phyloP scores from a whole-genome alignment of 2,797 vertebrate genomes.

The Gymnodraco acuticeps region DNA sequence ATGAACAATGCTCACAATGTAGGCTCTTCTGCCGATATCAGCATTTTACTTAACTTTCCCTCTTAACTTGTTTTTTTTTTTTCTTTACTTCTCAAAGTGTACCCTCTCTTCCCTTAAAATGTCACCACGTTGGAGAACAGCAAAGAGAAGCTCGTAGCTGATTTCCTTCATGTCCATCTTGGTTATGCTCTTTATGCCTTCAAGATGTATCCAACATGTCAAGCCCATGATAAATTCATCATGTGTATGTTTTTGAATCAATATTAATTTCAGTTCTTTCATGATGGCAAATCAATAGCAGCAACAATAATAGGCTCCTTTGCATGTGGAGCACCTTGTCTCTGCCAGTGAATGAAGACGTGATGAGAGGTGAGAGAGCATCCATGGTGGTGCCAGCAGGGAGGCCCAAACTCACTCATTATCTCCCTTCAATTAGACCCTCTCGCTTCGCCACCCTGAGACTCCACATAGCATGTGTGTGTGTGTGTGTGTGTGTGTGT shows the following conservation, averaged over 20 bases:
- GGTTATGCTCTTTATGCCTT: constrained; percentile 37
- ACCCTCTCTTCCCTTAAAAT: constrained; percentile 56
- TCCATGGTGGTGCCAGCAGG: constrained; percentile 73
- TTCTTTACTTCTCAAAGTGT: constrained; percentile 77
- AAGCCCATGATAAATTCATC: constrained; percentile 72
- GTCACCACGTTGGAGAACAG: constrained; percentile 37
- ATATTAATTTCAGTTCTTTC: constrained; percentile 78
- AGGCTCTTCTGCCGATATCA: constrained; percentile 79
- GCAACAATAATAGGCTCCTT: constrained; percentile 72
- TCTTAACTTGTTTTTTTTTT: constrained; percentile 77
- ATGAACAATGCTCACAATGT: constrained; percentile 83
- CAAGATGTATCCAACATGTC: constrained; percentile 46
- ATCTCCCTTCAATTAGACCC: constrained; percentile 83
- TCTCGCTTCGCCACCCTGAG: constrained; percentile 70
- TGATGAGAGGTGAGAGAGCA: constrained; percentile 74
- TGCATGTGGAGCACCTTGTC: constrained; percentile 75
- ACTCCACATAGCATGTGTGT: constrained; percentile 40
- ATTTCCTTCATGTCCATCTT: constrained; percentile 29
- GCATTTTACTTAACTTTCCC: constrained; percentile 83
- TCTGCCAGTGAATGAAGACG: constrained; percentile 64
- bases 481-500: no score
- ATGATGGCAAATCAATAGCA: constrained; percentile 78
- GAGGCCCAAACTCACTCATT: constrained; percentile 82
- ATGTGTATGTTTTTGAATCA: constrained; percentile 75
- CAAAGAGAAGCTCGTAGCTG: constrained; percentile 21